Percentiles rank a stretch among this genome's conserved stretches.
Evolutionary conservation across 2,797 vertebrate genomes (phyloP).

Genomic region (Macropodus opercularis): DNA sequence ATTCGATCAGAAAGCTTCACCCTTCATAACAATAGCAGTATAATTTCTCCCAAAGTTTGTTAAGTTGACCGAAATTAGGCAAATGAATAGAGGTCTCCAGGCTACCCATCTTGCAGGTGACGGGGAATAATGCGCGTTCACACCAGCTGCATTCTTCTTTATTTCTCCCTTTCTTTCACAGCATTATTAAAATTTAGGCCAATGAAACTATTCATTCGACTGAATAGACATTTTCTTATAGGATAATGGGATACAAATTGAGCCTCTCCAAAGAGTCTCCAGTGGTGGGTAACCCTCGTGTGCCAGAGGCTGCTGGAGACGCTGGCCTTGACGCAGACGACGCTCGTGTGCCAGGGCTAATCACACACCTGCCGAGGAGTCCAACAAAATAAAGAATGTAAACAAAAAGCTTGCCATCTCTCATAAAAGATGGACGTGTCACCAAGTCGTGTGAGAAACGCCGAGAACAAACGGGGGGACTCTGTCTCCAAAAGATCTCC

Average conservation of each 20-base stretch:
- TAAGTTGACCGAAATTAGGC: constrained; percentile 99
- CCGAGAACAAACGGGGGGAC: constrained; percentile 94
- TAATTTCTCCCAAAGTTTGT: constrained; percentile 99
- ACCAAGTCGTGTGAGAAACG: constrained; percentile 99
- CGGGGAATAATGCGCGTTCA: constrained; percentile 94
- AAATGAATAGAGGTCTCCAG: constrained; percentile 99
- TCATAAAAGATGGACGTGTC: constrained; percentile 96
- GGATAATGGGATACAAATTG: constrained; percentile 99
- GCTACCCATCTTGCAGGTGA: constrained; percentile 97
- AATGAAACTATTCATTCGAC: constrained; percentile 98
- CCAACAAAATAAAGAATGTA: constrained; percentile 90
- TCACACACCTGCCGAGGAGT: constrained; percentile 94
- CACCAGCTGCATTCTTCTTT: constrained; percentile 99
- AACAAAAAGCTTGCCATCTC: constrained; percentile 93
- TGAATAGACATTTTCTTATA: constrained; percentile 99
- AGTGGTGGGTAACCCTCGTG: constrained; percentile 93
- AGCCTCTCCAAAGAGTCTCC: constrained; percentile 94
- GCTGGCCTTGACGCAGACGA: constrained; percentile 80
- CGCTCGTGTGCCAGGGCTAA: constrained; percentile 93
- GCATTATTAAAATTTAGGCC: constrained; percentile 99
- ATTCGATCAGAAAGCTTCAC: constrained; percentile 99
- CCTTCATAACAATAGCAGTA: constrained; percentile 98
- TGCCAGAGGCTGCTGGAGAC: constrained; percentile 92
- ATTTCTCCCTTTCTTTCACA: constrained; percentile 91
- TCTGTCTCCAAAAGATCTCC: constrained; percentile 95